These are phyloP conservation scores for Rhagologus leucostigma DNA, from an alignment of 2,113 vertebrate genomes.

Conservation along the genomic window DNA sequence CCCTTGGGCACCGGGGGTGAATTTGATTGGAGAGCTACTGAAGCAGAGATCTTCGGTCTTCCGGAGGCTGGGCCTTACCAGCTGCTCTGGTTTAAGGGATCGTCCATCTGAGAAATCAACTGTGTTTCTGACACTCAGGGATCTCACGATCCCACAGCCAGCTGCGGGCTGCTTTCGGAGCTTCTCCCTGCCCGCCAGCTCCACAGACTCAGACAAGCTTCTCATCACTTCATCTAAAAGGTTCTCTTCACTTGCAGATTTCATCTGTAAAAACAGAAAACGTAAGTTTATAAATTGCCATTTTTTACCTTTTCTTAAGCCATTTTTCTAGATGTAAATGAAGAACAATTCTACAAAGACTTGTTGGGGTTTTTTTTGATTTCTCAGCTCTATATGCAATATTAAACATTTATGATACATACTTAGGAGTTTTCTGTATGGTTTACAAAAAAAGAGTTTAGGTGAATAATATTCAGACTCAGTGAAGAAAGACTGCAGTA, in stretches of 20 bases:
- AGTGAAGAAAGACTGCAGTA: background rate
- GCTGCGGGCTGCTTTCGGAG: slow-evolving; percentile 45
- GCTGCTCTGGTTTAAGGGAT: slow-evolving; percentile 66
- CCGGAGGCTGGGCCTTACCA: slow-evolving; percentile 70
- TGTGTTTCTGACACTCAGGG: slow-evolving; percentile 81
- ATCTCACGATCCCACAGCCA: slow-evolving; percentile 81
- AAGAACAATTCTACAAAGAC: background rate
- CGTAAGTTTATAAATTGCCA: background rate
- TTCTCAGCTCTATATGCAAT: background rate
- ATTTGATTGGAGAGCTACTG: slow-evolving; percentile 75
- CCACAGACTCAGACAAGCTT: slow-evolving; percentile 79
- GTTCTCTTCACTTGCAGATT: slow-evolving; percentile 89
- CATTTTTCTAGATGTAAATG: background rate
- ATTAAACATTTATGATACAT: background rate
- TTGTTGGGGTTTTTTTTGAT: background rate
- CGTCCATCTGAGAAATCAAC: slow-evolving; percentile 71
- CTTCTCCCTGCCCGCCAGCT: slow-evolving; percentile 80
- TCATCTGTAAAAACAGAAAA: slow-evolving; percentile 54
- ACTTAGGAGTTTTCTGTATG: background rate
- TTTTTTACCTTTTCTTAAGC: background rate
- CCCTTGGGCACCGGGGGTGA: slow-evolving; percentile 72
- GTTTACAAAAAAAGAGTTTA: background rate
- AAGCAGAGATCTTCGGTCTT: slow-evolving; percentile 84
- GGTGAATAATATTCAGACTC: background rate
- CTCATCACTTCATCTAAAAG: slow-evolving; percentile 88